phyloP scores from a whole-genome alignment of 2,888 invertebrate genomes.

The Apantesis nais region DNA sequence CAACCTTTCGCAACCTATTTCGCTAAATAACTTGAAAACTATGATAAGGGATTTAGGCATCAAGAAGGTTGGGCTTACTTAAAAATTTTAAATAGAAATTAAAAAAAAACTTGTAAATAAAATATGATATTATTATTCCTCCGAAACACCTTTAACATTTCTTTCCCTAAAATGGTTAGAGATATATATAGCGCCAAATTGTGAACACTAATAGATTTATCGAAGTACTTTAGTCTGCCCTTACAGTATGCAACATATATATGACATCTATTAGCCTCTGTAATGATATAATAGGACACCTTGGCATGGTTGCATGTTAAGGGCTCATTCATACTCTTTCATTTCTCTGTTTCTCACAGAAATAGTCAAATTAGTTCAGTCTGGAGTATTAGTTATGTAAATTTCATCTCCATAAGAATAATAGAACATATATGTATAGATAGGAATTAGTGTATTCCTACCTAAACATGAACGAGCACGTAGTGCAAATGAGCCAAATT shows the following conservation, averaged over 20 bases:
- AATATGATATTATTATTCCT: not conserved
- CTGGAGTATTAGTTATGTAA: not conserved
- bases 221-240: not conserved
- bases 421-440: slow-evolving; percentile 15
- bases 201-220: not conserved
- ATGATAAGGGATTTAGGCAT: not conserved
- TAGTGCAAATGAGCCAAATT: slow-evolving; percentile 53
- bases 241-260: no score
- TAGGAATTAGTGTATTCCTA: slow-evolving; percentile 37
- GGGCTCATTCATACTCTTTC: not conserved
- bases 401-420: slow-evolving; percentile 19
- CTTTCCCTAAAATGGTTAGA: not conserved
- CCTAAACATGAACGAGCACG: slow-evolving; percentile 23
- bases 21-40: slow-evolving; percentile 48
- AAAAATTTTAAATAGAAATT: not conserved
- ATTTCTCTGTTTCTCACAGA: not conserved
- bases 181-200: not conserved
- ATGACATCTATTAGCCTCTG: not conserved
- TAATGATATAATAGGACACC: not conserved
- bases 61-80: slow-evolving; percentile 8
- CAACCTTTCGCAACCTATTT: slow-evolving; percentile 44
- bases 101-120: not conserved
- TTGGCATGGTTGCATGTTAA: not conserved
- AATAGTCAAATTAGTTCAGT: not conserved
- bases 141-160: not conserved